These are phyloP conservation scores for Cervus canadensis DNA, from an alignment of 2,113 vertebrate genomes.

Conservation along the genomic window DNA sequence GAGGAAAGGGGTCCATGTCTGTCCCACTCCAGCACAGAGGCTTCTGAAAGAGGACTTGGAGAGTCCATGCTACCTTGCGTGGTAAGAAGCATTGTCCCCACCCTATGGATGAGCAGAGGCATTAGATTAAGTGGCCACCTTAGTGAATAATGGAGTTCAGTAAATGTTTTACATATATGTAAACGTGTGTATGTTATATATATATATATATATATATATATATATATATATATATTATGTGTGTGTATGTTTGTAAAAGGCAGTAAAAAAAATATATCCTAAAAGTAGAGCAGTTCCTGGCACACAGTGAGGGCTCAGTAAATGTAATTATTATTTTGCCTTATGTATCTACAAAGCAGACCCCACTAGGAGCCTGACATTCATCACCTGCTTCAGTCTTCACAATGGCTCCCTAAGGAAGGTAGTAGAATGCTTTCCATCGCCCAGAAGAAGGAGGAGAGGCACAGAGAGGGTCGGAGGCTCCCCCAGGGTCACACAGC, in stretches of 20 bases:
- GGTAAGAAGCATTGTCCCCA: background rate
- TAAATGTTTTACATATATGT: no score
- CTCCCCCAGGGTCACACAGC: background rate
- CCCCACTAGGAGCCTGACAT: fast-evolving
- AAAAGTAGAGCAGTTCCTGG: background rate
- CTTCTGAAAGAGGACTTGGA: background rate
- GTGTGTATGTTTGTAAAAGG: background rate
- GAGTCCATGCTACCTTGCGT: no score
- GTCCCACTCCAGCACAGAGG: background rate
- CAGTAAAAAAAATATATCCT: background rate
- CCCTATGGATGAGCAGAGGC: background rate
- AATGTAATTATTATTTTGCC: no score
- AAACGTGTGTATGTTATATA: background rate
- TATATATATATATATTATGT: no score
- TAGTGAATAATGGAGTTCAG: background rate
- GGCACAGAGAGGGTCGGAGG: background rate
- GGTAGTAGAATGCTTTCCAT: fast-evolving
- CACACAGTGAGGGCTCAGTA: background rate
- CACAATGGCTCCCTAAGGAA: background rate
- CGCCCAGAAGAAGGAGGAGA: fast-evolving
- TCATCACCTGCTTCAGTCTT: fast-evolving
- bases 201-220: no score
- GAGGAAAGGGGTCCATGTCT: background rate
- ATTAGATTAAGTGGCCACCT: background rate
- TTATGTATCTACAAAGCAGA: no score